Percentiles rank a stretch among this genome's conserved stretches.
phyloP scores from a whole-genome alignment of 2,888 invertebrate species.

The Drosophila lacicola region DNA sequence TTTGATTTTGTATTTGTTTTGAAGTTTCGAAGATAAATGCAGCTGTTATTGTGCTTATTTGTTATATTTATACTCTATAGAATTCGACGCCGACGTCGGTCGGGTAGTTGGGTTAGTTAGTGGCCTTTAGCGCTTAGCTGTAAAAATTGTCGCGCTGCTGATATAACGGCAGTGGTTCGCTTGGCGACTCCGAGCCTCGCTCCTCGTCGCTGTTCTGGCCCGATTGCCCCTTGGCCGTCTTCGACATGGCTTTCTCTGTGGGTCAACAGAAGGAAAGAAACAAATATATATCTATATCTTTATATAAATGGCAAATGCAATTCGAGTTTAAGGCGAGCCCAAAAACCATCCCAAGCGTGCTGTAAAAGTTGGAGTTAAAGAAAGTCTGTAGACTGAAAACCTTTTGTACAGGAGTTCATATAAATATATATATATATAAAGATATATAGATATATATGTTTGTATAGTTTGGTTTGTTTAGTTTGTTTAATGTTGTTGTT shows the following conservation, averaged over 20 bases:
- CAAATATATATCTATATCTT: no score
- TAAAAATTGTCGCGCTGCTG: conserved; percentile 95
- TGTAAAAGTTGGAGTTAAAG: conserved; percentile 64
- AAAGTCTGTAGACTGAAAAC: conserved; percentile 47
- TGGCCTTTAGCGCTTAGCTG: conserved; percentile 84
- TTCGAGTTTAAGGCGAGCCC: conserved; percentile 34
- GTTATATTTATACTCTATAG: conserved; percentile 17
- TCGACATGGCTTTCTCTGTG: conserved; percentile 91
- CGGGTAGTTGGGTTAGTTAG: conserved; percentile 25
- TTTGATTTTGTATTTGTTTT: conserved; percentile 50
- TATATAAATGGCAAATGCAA: conserved; percentile 8
- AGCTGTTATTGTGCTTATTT: conserved; percentile 76
- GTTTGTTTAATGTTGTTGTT: conserved; percentile 20
- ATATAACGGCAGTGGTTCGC: conserved; percentile 92
- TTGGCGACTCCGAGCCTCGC: conserved; percentile 87
- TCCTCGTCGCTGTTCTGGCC: conserved; percentile 88
- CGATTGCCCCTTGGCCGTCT: conserved; percentile 61
- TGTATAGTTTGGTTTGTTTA: conserved; percentile 22
- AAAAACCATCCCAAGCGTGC: conserved; percentile 79
- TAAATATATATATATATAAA: conserved; percentile 13
- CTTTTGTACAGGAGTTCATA: conserved; percentile 31
- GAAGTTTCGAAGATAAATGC: conserved; percentile 73
- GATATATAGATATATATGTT: conserved; percentile 7
- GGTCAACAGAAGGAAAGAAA: conserved; percentile 35
- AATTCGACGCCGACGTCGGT: conserved; percentile 41